Evolutionary conservation across 2,113 vertebrate species (phyloP), one percentile per base, ranked within the genome.

Genomic region (Petrocephalus zakoni): DNA sequence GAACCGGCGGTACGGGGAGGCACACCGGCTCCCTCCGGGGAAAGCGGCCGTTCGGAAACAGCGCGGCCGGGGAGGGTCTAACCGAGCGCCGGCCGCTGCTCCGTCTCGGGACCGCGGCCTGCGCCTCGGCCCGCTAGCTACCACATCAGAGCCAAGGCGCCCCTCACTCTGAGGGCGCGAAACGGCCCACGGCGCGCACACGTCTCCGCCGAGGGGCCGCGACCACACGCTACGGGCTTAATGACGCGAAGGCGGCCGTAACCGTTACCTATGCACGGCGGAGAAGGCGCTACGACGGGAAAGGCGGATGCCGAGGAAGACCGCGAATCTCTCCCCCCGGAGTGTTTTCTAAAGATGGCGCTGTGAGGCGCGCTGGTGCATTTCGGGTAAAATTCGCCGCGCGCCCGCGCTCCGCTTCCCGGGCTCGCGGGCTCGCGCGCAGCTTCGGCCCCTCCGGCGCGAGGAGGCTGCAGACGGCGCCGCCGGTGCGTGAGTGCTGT

Each of bases 271-370:
- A 88, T 49, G 37, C 37, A 55, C 34, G 75, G 53, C 49, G 88
- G 81, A 89, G 19, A 78, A 42, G 5, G 11, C 34, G 25, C 87
- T 58, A 68, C 52, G 51, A 72, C 61, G 42, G 89, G 88, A 91
- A 89, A 88, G 3, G 42, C 1, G 3, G 3, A 42, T 1, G 3
- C 82, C 75, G 85, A 85, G 89, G 89, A 87, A 89, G 61, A 0
- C 86, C 90, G 89, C 90, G 91, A 88, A 91, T 92, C 92, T 94
- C 92, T 87, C 46, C 87, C 88, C 52, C 84, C 88, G 87, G 88
- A 91, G 81, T 92, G 90, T 92, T 94, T 95, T 96, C 90, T 87
- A 92, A 96, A 96, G 95, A 96, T 96, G 96, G 95, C 96, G 95
- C 95, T 92, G 88, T 92, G 51, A 47, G 64, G 68, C 93, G 13